phyloP scores from a whole-genome alignment of 2,113 vertebrate genomes.

The Dolichallabes microphthalmus region DNA sequence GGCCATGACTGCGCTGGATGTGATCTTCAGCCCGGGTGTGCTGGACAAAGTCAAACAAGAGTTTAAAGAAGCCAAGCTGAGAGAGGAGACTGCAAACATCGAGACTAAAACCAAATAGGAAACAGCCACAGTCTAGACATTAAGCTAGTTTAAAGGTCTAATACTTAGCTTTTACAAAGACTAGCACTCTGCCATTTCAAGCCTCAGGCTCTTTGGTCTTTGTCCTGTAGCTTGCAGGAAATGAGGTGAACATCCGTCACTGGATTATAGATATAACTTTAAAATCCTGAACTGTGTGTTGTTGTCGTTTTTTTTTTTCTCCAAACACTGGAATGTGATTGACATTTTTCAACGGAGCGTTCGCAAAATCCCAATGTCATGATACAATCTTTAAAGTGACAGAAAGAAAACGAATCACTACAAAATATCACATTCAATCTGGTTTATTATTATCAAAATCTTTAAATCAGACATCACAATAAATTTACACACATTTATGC shows the following conservation, averaged over 20 bases:
- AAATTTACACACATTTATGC: neutral
- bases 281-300: too few relatives aligned
- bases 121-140: neutral
- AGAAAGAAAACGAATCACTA: neutral
- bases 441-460: neutral
- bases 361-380: neutral
- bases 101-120: neutral
- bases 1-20: slow-evolving; percentile 83
- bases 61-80: slow-evolving; percentile 71
- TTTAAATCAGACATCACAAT: neutral
- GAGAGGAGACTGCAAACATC: slow-evolving; percentile 66
- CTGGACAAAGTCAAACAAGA: slow-evolving; percentile 75
- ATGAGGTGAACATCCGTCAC: neutral
- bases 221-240: neutral
- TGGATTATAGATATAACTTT: too few relatives aligned
- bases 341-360: neutral
- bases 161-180: neutral
- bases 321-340: neutral
- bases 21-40: slow-evolving; percentile 77
- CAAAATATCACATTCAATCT: neutral
- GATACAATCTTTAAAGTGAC: neutral
- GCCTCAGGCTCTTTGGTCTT: neutral
- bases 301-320: too few relatives aligned
- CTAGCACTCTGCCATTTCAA: neutral
- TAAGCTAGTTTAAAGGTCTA: too few relatives aligned